Base-by-base conservation (phyloP, 2,113 vertebrate species). In the Sminthopsis crassicaudata region DNA sequence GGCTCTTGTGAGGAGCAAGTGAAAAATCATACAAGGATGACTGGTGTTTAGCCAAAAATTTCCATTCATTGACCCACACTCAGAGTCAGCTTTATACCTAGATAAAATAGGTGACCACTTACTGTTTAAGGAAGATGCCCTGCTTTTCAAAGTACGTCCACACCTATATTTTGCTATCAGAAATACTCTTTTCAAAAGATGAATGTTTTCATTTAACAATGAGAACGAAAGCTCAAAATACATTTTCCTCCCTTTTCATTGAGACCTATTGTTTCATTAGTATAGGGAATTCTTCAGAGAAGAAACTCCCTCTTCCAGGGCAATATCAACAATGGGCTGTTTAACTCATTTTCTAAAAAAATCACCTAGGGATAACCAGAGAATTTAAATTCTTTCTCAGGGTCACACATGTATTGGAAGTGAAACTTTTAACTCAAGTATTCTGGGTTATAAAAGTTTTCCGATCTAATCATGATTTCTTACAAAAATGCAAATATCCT, bases 121-220 rank as follows among this genome's bases (percentile, higher is more conserved):
- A 8, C 8, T 22, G 16, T 42, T 36, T 90, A 36, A 91, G 46
- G 90, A 96, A 96, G 2, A 0, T 46, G 16, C 67, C 46, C 24
- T 11, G 42, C 91, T 11, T 46, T 92, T 19, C 53, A 94, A 89
- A 91, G 0, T 2, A 6, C 36, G 42, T 67, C 94, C 36, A 19
- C 10, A 93, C 84, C 90, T 95, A 55, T 26, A 90, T 92, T 91
- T 8, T 1, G 67, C 60, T 46, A 67, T 30, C 51, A 16, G 67
- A 94, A 53, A 1, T 4, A 23, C 6, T 91, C 93, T 53, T 53
- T 94, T 60, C 14, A 95, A 46, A 60, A 54, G 88, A 25, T 27
- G 90, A 94, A 94, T 30, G 25, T 92, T 95, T 94, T 55, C 54
- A 36, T n/a, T 48, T 14, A 90, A 95, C 16, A 30, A 50, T 94